These are phyloP conservation scores for Hydra vulgaris DNA, from an alignment of 30 jellyfish, hydroid and myxozoan genomes.

Conservation along the genomic window DNA sequence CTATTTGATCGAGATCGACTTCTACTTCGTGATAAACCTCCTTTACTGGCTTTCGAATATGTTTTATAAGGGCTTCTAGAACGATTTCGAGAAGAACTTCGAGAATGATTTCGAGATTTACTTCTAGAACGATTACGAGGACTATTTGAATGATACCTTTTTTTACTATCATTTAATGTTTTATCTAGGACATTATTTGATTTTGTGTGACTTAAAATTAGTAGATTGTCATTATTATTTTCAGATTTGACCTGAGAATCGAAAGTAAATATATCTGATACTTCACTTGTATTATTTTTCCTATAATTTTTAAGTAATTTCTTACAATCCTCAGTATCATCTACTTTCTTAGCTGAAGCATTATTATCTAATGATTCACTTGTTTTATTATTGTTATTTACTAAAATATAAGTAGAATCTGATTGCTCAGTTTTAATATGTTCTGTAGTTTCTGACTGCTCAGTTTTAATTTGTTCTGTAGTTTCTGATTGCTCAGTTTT, in stretches of 20 bases:
- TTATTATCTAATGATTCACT: background rate
- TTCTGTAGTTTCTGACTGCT: background rate
- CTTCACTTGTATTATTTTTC: background rate
- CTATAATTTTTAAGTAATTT: slow-evolving; percentile 1
- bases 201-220: background rate
- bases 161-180: too few species aligned
- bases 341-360: background rate
- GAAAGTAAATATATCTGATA: background rate
- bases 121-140: slow-evolving; percentile 9
- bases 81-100: slow-evolving; percentile 13
- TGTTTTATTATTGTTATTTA: background rate
- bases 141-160: background rate
- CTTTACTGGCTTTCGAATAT: background rate
- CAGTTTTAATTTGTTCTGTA: background rate
- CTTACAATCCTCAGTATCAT: background rate
- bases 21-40: slow-evolving; percentile 10
- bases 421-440: background rate
- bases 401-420: background rate
- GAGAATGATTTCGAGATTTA: background rate
- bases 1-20: background rate
- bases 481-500: background rate
- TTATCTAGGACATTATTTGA: background rate
- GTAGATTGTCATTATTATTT: background rate
- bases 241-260: background rate
- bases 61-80: slow-evolving; percentile 18